A percentile compares a stretch with the other conserved stretches of the same genome.
Conservation (phyloP, 2,113 vertebrate species). For the Epinephelus moara region DNA sequence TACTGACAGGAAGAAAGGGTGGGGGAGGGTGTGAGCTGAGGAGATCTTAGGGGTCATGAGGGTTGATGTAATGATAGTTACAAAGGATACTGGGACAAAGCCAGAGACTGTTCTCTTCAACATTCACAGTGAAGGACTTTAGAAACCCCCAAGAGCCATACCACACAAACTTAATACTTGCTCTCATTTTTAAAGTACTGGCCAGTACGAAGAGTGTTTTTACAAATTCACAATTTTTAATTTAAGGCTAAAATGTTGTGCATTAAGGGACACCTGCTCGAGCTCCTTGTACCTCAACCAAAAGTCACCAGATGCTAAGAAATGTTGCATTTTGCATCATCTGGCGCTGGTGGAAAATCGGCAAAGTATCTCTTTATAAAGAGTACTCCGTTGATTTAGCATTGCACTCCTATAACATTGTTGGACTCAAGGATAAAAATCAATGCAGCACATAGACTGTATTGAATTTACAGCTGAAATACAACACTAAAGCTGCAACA, state of each 20-base stretch:
- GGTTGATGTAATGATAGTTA: slow-evolving; percentile 1
- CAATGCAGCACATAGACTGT: too few species aligned
- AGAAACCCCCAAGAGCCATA: not conserved
- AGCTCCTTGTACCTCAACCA: too few species aligned
- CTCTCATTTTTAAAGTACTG: not conserved
- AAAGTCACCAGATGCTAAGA: too few species aligned
- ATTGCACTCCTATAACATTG: not conserved
- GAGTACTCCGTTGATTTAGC: not conserved
- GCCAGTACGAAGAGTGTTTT: not conserved
- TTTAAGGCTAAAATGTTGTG: not conserved
- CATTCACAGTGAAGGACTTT: not conserved
- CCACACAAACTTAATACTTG: not conserved
- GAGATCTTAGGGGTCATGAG: slow-evolving; percentile 26
- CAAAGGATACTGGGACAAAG: slow-evolving; percentile 2
- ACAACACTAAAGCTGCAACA: too few species aligned
- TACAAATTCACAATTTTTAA: not conserved
- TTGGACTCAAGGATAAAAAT: not conserved
- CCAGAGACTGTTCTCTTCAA: not conserved
- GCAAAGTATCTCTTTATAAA: not conserved
- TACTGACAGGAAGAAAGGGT: slow-evolving; percentile 32
- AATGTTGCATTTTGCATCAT: too few species aligned
- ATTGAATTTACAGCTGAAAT: too few species aligned
- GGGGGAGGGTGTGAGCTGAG: not conserved
- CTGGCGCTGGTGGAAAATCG: too few species aligned
- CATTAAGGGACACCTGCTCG: not conserved